A percentile compares a stretch with the other conserved stretches of the same genome.
phyloP scores from a whole-genome alignment of 2,888 invertebrate genomes.

The Ashinkailepas kermadecensis region DNA sequence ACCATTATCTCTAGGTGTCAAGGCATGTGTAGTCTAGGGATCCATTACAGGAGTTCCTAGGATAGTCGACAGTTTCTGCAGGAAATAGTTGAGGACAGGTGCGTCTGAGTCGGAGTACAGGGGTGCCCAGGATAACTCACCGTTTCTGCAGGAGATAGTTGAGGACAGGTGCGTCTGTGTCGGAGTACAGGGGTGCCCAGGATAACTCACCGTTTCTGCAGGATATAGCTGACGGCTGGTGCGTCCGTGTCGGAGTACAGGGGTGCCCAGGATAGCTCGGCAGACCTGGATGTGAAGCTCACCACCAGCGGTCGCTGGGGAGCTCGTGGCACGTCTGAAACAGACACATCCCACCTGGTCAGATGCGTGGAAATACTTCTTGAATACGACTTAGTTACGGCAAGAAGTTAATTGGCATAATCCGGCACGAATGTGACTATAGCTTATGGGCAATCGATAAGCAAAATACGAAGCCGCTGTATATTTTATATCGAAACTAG shows the following conservation, averaged over 20 bases:
- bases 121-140: no score
- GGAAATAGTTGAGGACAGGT: no score
- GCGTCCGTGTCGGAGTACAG: neutral
- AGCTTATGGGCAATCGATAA: no score
- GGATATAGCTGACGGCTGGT: neutral
- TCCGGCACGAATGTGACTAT: neutral
- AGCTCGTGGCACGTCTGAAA: conserved; percentile 53
- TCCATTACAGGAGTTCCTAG: no score
- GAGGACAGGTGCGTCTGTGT: no score
- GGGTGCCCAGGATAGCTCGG: conserved; percentile 66
- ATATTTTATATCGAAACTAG: neutral
- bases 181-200: no score
- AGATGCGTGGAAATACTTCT: neutral
- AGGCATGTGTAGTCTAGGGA: no score
- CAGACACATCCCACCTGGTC: neutral
- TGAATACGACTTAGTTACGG: neutral
- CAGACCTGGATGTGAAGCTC: conserved; percentile 63
- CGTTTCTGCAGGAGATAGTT: no score
- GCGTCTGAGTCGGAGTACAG: no score
- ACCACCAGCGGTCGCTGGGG: conserved; percentile 62
- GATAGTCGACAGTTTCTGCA: no score
- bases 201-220: neutral
- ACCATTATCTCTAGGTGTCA: no score
- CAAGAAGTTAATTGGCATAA: neutral
- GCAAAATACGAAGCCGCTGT: no score